A percentile compares a stretch with the other conserved stretches of the same genome.
Evolutionary conservation across 2,113 vertebrate species (phyloP).

Genomic region (Lota lota): DNA sequence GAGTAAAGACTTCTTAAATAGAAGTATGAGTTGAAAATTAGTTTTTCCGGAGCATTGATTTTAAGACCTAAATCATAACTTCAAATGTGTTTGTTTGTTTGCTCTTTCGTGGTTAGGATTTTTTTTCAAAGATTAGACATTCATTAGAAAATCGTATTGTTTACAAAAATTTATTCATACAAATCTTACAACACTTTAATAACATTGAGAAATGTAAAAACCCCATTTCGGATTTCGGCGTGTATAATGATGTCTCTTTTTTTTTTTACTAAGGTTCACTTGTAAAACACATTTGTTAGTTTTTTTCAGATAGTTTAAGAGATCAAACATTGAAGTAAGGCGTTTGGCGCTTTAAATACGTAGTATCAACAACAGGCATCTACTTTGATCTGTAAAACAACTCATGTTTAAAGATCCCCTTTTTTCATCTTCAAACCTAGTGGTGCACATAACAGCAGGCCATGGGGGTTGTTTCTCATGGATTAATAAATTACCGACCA

Average conservation of each 20-base stretch:
- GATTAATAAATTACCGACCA: conserved; percentile 54
- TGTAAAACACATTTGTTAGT: conserved; percentile 80
- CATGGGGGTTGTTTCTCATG: conserved; percentile 44
- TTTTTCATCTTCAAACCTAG: conserved; percentile 50
- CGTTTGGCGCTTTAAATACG: conserved; percentile 87
- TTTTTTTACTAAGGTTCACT: conserved; percentile 78
- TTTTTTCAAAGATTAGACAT: conserved; percentile 91
- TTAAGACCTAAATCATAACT: neutral
- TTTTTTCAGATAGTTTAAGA: conserved; percentile 79
- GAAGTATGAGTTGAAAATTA: neutral
- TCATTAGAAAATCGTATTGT: conserved; percentile 84
- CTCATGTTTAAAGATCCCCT: conserved; percentile 77
- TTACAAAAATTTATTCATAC: conserved; percentile 99
- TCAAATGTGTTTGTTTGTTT: neutral
- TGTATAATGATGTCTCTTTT: conserved; percentile 78
- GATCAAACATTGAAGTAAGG: conserved; percentile 91
- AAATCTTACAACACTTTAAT: conserved; percentile 96
- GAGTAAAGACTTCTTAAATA: neutral
- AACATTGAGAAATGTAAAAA: conserved; percentile 92
- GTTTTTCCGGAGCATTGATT: neutral
- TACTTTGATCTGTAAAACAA: conserved; percentile 76
- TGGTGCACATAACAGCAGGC: conserved; percentile 53
- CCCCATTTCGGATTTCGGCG: conserved; percentile 86
- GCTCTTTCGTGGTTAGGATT: too few species aligned
- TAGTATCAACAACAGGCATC: conserved; percentile 85